Evolutionary conservation across 2,113 vertebrate species (phyloP), one percentile per base, ranked within the genome.

Genomic region (Antidorcas marsupialis): DNA sequence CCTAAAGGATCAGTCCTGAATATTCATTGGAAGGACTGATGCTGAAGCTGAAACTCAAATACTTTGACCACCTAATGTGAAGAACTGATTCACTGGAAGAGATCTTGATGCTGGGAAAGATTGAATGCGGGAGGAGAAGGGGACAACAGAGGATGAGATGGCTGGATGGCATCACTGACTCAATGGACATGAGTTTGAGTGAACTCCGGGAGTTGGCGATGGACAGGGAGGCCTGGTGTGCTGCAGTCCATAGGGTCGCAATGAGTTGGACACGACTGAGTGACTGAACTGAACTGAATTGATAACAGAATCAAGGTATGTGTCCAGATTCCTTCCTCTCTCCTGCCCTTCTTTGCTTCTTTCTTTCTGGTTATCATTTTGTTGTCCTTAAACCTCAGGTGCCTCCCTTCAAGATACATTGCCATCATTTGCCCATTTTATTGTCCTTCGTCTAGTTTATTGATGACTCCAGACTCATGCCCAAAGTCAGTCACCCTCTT

Each of bases 201-300:
- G 1, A 1, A 21, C 64, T 21, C 64, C 1, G 1, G 33, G 17
- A 67, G 64, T 67, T 67, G 64, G 33, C 10, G 33, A 36, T 67
- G 64, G 64, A 67, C 64, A 67, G 33, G 33, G 33, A 67, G 8
- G 64, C 33, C 33, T 67, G 64, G 33, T 8, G 0, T 67, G 33
- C 17, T 67, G 17, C 2, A 36, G 64, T 21, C 2, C 64, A 67
- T 21, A 2, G 64, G 33, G 17, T 67, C 0, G 0, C n/a, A 36
- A 67, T 9, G 17, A 67, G 17, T 67, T 0, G 2, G n/a, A 67
- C 64, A 67, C 0, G 8, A 67, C n/a, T 36, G n/a, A 67, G 64
- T 0, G 1, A 71, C 67, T 36, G 67, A 71, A 71, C 67, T 71
- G n/a, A 71, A 71, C 19, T 71, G 9, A 71, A 71, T 36, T 23